Conservation (phyloP, 2,113 vertebrate species). For the Jaculus jaculus region DNA sequence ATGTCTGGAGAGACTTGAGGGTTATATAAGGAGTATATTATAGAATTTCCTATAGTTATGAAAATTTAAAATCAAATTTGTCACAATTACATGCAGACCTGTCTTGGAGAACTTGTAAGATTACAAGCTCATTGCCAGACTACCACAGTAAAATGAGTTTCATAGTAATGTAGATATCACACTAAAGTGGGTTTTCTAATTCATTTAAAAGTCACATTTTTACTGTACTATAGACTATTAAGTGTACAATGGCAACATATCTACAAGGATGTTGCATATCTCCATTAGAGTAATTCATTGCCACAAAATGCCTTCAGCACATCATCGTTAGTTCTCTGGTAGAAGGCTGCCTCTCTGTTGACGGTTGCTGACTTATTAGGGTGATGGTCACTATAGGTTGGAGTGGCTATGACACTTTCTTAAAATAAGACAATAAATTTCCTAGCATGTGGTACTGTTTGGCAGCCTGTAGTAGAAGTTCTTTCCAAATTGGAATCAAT, state of each 20-base stretch:
- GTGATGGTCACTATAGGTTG: neutral
- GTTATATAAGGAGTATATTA: too few species aligned
- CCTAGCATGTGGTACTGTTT: neutral
- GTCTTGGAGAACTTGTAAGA: neutral
- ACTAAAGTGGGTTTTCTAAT: neutral
- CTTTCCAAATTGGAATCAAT: neutral
- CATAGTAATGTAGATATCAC: neutral
- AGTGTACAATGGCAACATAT: neutral
- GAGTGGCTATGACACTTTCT: neutral
- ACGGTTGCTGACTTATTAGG: neutral
- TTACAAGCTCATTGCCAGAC: neutral
- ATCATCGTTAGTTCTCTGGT: neutral
- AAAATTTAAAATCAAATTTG: neutral
- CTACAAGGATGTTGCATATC: neutral
- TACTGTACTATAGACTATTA: neutral
- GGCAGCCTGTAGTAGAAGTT: neutral
- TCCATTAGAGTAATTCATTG: neutral
- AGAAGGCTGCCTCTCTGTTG: neutral
- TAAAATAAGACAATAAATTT: neutral
- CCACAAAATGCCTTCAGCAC: neutral
- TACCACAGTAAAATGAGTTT: neutral
- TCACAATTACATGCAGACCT: neutral
- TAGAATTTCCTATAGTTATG: neutral
- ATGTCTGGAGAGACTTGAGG: neutral
- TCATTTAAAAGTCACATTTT: neutral